Conservation (phyloP, 1,140 invertebrate species). For the Heliothis virescens region DNA sequence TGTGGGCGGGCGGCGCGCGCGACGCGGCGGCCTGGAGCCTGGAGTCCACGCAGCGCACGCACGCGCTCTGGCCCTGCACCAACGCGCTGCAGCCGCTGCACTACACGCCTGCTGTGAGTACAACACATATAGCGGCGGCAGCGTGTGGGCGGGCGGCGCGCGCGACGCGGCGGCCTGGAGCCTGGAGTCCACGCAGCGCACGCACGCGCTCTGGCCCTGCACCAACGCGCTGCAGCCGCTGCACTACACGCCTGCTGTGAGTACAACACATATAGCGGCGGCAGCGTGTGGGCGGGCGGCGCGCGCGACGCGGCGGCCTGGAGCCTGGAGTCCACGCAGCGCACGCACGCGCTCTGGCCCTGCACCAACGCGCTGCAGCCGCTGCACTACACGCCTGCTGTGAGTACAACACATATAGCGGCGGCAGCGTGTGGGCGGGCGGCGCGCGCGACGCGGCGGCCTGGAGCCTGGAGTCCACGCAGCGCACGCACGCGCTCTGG, state of each 20-base stretch:
- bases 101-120: constrained; percentile 57
- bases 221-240: constrained; percentile 70
- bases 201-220: constrained; percentile 75
- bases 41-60: constrained; percentile 75
- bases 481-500: constrained; percentile 77
- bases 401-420: constrained; percentile 36
- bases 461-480: constrained; percentile 77
- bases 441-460: constrained; percentile 71
- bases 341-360: constrained; percentile 77
- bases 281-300: constrained; percentile 70
- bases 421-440: constrained; percentile 66
- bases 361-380: constrained; percentile 68
- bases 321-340: constrained; percentile 77
- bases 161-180: constrained; percentile 76
- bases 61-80: constrained; percentile 74
- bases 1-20: constrained; percentile 70
- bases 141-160: constrained; percentile 69
- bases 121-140: constrained; percentile 41
- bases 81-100: constrained; percentile 71
- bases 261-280: constrained; percentile 11
- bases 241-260: constrained; percentile 60
- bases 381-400: constrained; percentile 64
- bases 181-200: constrained; percentile 75
- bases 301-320: constrained; percentile 72
- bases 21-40: constrained; percentile 77